Conservation (phyloP, 1,140 invertebrate species). For the Drosophila nannoptera region DNA sequence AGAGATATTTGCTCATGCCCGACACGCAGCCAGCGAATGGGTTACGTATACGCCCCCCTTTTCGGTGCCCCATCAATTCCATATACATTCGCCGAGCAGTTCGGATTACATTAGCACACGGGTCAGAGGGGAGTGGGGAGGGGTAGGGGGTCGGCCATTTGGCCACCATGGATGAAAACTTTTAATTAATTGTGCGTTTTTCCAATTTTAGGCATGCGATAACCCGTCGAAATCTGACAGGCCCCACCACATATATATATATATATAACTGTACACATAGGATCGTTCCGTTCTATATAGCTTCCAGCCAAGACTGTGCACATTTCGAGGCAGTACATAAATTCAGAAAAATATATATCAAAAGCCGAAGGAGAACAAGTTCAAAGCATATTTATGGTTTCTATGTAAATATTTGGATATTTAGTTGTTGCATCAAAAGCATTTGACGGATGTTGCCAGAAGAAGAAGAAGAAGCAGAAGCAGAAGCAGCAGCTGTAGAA, state of each 20-base stretch:
- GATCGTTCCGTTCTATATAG: background rate
- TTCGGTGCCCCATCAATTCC: background rate
- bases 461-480: slow-evolving; percentile 28
- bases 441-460: slow-evolving; percentile 41
- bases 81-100: background rate
- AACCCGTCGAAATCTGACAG: slow-evolving; percentile 42
- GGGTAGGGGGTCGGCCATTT: slow-evolving; percentile 1
- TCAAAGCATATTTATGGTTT: slow-evolving; percentile 42
- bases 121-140: background rate
- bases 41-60: background rate
- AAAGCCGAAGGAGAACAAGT: slow-evolving; percentile 24
- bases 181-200: slow-evolving; percentile 62
- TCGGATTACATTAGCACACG: too few relatives aligned
- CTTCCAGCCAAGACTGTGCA: slow-evolving; percentile 4
- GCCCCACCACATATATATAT: slow-evolving; percentile 5
- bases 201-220: slow-evolving; percentile 58
- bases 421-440: slow-evolving; percentile 30
- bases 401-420: slow-evolving; percentile 46
- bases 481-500: slow-evolving; percentile 10
- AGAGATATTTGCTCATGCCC: slow-evolving; percentile 54
- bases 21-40: slow-evolving; percentile 23
- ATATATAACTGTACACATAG: slow-evolving; percentile 6
- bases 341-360: slow-evolving; percentile 29
- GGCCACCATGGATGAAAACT: slow-evolving; percentile 40
- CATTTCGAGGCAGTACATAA: background rate